phyloP scores from a whole-genome alignment of 2,797 vertebrate species.

The Acanthornis magna region DNA sequence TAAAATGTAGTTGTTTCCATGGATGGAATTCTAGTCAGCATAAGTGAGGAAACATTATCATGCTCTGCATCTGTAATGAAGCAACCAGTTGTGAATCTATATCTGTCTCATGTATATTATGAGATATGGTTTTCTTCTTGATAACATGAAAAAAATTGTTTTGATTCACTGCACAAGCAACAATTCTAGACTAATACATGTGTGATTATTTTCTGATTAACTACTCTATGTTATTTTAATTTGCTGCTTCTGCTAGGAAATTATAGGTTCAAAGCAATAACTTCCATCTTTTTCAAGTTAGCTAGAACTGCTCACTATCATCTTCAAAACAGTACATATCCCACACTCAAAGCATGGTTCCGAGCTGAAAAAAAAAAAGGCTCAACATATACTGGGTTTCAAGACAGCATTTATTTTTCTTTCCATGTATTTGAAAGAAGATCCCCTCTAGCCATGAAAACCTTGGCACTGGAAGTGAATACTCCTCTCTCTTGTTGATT shows the following conservation, averaged over 20 bases:
- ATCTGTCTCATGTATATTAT: neutral
- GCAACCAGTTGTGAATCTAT: neutral
- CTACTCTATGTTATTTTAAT: neutral
- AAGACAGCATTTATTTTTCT: slow-evolving; percentile 26
- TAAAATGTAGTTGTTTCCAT: neutral
- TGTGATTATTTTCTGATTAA: neutral
- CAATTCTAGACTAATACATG: neutral
- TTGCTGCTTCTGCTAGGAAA: neutral
- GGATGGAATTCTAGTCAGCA: neutral
- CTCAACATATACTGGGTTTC: neutral
- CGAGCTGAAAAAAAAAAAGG: neutral
- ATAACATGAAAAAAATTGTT: neutral
- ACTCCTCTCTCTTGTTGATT: neutral
- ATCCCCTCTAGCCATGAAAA: neutral
- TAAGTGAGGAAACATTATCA: neutral
- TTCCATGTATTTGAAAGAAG: slow-evolving; percentile 1
- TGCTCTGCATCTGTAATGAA: neutral
- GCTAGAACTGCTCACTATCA: neutral
- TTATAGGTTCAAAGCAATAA: neutral
- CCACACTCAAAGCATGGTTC: neutral
- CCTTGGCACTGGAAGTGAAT: neutral
- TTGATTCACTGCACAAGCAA: neutral
- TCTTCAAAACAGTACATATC: neutral
- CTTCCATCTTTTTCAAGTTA: neutral
- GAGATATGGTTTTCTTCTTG: neutral